Evolutionary conservation across 2,888 invertebrate genomes (phyloP).

Genomic region (Molanna angustata): DNA sequence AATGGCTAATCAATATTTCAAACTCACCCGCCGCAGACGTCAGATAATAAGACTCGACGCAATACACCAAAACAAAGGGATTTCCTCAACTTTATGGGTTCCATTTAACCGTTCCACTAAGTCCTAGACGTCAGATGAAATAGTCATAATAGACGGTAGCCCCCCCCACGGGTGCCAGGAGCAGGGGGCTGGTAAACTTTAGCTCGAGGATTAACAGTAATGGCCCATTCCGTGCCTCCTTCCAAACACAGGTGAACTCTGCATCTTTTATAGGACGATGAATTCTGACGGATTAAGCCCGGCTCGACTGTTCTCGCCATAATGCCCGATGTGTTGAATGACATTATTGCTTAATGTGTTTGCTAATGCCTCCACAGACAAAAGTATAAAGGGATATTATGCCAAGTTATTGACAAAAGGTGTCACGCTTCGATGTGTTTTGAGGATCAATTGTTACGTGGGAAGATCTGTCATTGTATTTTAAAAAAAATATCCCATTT

Average conservation of each 20-base stretch:
- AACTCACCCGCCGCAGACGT: too few relatives aligned
- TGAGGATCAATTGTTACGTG: background rate
- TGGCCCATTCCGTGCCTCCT: constrained; percentile 13
- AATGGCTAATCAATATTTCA: too few relatives aligned
- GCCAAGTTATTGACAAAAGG: background rate
- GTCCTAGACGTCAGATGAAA: constrained; percentile 16
- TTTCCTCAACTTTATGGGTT: background rate
- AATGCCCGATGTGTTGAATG: background rate
- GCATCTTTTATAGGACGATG: constrained; percentile 27
- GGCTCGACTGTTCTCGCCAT: background rate
- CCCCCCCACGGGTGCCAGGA: constrained; percentile 6
- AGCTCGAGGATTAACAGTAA: constrained; percentile 28
- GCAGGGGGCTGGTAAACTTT: constrained; percentile 20
- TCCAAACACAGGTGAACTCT: constrained; percentile 4
- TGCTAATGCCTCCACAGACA: constrained; percentile 9
- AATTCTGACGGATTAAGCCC: constrained; percentile 25
- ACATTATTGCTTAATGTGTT: background rate
- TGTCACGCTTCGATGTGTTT: background rate
- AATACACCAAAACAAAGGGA: background rate
- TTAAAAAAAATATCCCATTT: too few relatives aligned
- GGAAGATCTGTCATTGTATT: too few relatives aligned
- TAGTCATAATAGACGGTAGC: constrained; percentile 23
- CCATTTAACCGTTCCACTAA: background rate
- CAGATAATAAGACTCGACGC: too few relatives aligned
- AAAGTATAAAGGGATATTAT: constrained; percentile 6